These are phyloP conservation scores for Pocillopora meandrina DNA, from an alignment of 92 coral and sea anemone genomes.

Conservation along the genomic window DNA sequence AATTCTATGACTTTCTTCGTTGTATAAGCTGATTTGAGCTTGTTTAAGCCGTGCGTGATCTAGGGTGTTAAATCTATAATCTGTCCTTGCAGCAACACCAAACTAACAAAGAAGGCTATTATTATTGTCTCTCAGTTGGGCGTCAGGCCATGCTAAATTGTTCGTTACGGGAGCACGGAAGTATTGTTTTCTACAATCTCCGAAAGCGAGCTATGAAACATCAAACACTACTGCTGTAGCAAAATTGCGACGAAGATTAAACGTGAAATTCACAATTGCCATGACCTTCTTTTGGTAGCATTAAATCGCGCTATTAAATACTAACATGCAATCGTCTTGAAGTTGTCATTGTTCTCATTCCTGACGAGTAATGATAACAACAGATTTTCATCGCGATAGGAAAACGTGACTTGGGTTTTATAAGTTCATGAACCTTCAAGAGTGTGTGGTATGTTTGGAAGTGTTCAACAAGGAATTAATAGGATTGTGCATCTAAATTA, in stretches of 20 bases:
- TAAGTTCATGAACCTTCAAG: slow-evolving; percentile 42
- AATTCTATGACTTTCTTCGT: slow-evolving; percentile 21
- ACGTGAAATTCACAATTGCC: background rate
- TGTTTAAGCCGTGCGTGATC: slow-evolving; percentile 29
- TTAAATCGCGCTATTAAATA: background rate
- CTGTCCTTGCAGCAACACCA: background rate
- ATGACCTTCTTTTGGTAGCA: slow-evolving; percentile 9
- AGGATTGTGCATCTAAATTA: slow-evolving; percentile 34
- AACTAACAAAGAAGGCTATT: slow-evolving; percentile 13
- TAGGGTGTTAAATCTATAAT: slow-evolving; percentile 18
- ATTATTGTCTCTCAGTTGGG: slow-evolving; percentile 25
- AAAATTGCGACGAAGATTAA: background rate
- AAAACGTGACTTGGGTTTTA: slow-evolving; percentile 39
- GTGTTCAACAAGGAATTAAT: slow-evolving; percentile 35
- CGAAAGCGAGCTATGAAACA: background rate
- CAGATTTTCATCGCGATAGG: slow-evolving; percentile 22
- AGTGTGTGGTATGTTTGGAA: slow-evolving; percentile 34
- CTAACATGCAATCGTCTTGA: background rate
- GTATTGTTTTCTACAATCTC: slow-evolving; percentile 4
- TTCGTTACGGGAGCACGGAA: slow-evolving; percentile 36
- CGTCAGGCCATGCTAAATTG: slow-evolving; percentile 29
- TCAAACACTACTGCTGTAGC: background rate
- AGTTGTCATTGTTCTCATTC: slow-evolving; percentile 25
- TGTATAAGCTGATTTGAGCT: slow-evolving; percentile 16
- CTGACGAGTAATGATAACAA: slow-evolving; percentile 27